Base-by-base conservation (phyloP, 2,888 invertebrate genomes). In the Priocnemis perturbator region DNA sequence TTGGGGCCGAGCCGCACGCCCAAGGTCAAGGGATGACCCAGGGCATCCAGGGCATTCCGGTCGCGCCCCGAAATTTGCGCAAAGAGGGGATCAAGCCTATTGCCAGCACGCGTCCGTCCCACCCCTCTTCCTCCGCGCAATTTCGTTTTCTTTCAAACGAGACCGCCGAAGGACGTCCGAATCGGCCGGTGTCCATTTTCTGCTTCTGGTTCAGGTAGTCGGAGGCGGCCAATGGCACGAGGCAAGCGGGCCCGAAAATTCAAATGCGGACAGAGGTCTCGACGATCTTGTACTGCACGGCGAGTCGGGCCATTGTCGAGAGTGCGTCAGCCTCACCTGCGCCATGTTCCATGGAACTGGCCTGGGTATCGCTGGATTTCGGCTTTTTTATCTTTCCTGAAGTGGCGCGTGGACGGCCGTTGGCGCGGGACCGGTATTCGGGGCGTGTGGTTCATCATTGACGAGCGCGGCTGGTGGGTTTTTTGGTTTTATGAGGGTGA, bases 1-100 rank as follows among this genome's bases (percentile, higher is more conserved):
- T 86, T 83, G 77, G 82, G 86, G 84, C 81, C 76, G 85, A 69
- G 84, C 86, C 82, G 86, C 88, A 87, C 88, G 88, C 88, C 87
- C 84, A 84, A 81, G 88, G 87, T 88, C 81, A 84, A 70, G 65
- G 81, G 83, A 82, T 86, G 85, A 87, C 83, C 86, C 83, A n/a
- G n/a, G n/a, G n/a, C n/a, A 67, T 81, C 76, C 76, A 66, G 81
- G 78, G 70, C 81, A 74, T 65, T 70, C 73, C 77, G 81, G 82
- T 87, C 86, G 83, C 82, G 85, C 84, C 86, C 85, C 67, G 80
- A 78, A 73, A 69, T 74, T 79, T 77, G 73, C 37, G 63, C 72
- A 64, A 69, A 68, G 81, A 76, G 81, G 74, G 64, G 67, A 59
- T 37, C n/a, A 5, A 17, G 50, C 50, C 17, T 17, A 47, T 26